phyloP scores from a whole-genome alignment of 2,797 vertebrate species.

The Furcifer pardalis region DNA sequence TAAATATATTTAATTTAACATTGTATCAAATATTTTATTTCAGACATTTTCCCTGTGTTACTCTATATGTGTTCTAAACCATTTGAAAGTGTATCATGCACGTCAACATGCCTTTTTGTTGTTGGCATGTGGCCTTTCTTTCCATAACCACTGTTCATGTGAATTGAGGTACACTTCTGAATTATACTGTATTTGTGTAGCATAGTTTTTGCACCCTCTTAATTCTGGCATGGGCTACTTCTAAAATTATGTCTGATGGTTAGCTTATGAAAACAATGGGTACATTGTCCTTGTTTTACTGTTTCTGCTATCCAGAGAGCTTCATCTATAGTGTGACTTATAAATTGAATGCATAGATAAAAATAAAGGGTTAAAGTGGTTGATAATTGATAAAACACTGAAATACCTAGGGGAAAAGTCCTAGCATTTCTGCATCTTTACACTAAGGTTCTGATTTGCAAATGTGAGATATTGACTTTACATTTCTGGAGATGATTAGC shows the following conservation, averaged over 20 bases:
- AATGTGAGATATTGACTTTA: conserved; percentile 82
- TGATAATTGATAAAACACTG: conserved; percentile 57
- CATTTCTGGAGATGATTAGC: conserved; percentile 81
- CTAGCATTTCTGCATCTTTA: conserved; percentile 64
- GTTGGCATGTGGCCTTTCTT: conserved; percentile 28
- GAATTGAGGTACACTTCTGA: conserved; percentile 48
- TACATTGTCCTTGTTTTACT: background rate
- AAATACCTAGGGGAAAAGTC: conserved; percentile 64
- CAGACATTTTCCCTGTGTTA: conserved; percentile 11
- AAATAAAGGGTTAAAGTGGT: conserved; percentile 30
- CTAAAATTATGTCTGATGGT: conserved; percentile 28
- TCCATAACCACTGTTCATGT: conserved; percentile 37
- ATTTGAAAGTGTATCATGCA: conserved; percentile 40
- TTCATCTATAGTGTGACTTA: background rate
- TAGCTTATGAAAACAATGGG: conserved; percentile 29
- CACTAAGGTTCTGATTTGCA: conserved; percentile 70
- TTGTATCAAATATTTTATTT: background rate
- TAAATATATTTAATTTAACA: background rate
- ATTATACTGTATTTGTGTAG: conserved; percentile 66
- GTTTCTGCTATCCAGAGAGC: background rate
- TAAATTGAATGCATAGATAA: background rate
- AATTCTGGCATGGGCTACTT: conserved; percentile 38
- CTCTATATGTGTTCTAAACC: background rate
- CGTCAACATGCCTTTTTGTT: conserved; percentile 43
- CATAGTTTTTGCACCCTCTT: conserved; percentile 40